A percentile compares a stretch with the other conserved stretches of the same genome.
Conservation (phyloP, 2,113 vertebrate genomes). For the Lophochroa leadbeateri region DNA sequence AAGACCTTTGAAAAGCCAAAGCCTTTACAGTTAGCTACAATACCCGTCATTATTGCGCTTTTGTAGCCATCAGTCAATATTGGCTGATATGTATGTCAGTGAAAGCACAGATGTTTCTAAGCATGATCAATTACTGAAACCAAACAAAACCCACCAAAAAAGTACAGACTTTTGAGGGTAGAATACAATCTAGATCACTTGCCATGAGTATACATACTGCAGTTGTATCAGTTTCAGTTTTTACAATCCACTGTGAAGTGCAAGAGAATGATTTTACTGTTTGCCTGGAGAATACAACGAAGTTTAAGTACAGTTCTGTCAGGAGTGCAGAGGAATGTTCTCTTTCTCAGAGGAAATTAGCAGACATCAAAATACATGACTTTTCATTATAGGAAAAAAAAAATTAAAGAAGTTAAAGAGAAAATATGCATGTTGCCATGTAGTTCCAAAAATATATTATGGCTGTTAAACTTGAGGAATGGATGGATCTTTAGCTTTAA, state of each 20-base stretch:
- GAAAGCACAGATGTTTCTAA: not conserved
- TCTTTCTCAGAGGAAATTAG: conserved; percentile 20
- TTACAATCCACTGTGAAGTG: not conserved
- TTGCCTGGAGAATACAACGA: not conserved
- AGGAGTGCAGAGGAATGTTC: not conserved
- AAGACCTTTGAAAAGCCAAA: not conserved
- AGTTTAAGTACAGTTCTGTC: not conserved
- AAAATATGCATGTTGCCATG: not conserved
- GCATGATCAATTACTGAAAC: not conserved
- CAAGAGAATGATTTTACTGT: not conserved
- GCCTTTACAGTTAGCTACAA: not conserved
- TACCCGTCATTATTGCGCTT: not conserved
- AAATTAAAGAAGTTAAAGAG: not conserved
- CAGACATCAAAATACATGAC: not conserved
- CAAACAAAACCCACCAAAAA: not conserved
- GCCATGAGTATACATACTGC: not conserved
- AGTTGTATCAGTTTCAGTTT: conserved; percentile 31
- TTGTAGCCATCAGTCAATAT: not conserved
- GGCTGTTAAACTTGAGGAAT: not conserved
- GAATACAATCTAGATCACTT: not conserved
- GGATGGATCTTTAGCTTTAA: not conserved
- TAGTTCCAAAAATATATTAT: not conserved
- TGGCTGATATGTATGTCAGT: not conserved
- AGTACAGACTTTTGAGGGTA: not conserved
- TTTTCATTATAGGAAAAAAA: conserved; percentile 26